phyloP scores from a whole-genome alignment of 1,140 invertebrate genomes.

The Apis dorsata region DNA sequence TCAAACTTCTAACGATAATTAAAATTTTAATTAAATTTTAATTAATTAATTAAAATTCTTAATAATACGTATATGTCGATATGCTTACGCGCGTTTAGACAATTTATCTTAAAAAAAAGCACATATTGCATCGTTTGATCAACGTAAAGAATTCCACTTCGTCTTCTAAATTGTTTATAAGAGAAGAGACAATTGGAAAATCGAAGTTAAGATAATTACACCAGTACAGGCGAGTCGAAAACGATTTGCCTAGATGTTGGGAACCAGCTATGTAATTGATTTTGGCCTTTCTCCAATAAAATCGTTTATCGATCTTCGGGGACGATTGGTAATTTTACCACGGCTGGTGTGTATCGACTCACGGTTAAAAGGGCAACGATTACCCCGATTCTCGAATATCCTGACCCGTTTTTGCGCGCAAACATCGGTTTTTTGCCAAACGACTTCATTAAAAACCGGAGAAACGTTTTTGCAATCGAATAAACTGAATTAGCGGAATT shows the following conservation, averaged over 20 bases:
- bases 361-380: slow-evolving; percentile 39
- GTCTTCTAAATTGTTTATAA: slow-evolving; percentile 34
- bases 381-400: slow-evolving; percentile 17
- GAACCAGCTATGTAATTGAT: slow-evolving; percentile 49
- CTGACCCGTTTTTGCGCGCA: not conserved
- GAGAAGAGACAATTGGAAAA: slow-evolving; percentile 57
- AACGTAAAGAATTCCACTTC: slow-evolving; percentile 7
- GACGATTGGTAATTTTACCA: slow-evolving; percentile 46
- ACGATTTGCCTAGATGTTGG: slow-evolving; percentile 47
- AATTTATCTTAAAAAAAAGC: no score
- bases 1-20: no score
- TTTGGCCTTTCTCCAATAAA: slow-evolving; percentile 38
- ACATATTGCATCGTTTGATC: no score
- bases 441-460: slow-evolving; percentile 1
- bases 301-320: slow-evolving; percentile 39
- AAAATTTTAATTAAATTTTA: no score
- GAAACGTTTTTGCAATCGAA: not conserved
- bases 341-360: slow-evolving; percentile 14
- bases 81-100: not conserved
- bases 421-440: slow-evolving; percentile 1
- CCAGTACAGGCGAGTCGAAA: slow-evolving; percentile 38
- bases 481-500: not conserved
- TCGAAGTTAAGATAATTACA: slow-evolving; percentile 65
- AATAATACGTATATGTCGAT: no score
- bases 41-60: no score